Evolutionary conservation across 2,113 vertebrate species (phyloP), one percentile per base, ranked within the genome.

Genomic region (Lanius collurio): DNA sequence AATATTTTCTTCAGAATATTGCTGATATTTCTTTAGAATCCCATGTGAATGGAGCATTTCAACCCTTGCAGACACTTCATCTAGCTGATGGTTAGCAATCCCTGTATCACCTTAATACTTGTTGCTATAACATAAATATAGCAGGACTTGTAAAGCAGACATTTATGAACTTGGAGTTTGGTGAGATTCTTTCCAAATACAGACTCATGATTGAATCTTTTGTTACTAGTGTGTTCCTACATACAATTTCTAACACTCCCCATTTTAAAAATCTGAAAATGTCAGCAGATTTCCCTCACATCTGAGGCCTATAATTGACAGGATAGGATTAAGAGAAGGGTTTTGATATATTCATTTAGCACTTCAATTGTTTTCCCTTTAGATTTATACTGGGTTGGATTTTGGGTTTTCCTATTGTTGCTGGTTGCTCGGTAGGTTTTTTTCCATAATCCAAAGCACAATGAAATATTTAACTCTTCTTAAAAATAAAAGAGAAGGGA

Each of bases 221-320:
- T 68, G 7, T 75, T 63, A 42, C 10, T 28, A 41, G 10, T 28
- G 10, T 11, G 6, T 53, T 82, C 21, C 37, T 50, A 55, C 7
- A 11, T 6, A 5, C 6, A 31, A 17, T 5, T 33, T 22, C 5
- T 42, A 39, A 73, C 13, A 47, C 2, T 31, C 4, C 3, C 4
- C 5, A 35, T 33, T 26, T 69, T 37, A 35, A 64, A 76, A 55
- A n/a, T 39, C 13, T 50, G 50, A 71, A 78, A 69, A 89, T 52
- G 3, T 44, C 4, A 0, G 7, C 5, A 3, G 6, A 64, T 27
- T 28, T 46, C 4, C 5, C 15, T 9, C 8, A 30, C 5, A 37
- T 18, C 12, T 64, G n/a, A 79, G 26, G 26, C 4, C 13, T n/a
- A 3, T 71, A 49, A 56, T 62, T 73, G 24, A 1, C 23, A 77